phyloP scores from a whole-genome alignment of 2,113 vertebrate species.

The Burhinus bistriatus region DNA sequence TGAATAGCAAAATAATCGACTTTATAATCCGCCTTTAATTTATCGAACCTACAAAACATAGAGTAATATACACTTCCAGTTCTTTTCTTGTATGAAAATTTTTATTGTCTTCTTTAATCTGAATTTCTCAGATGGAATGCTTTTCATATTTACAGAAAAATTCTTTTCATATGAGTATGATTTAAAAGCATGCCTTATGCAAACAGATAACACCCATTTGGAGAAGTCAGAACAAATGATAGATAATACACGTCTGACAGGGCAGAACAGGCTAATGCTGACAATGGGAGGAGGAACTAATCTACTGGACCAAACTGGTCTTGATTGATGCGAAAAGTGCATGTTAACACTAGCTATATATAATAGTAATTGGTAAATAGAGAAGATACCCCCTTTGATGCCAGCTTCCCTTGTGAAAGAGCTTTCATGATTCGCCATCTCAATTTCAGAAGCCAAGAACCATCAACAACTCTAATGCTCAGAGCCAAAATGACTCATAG shows the following conservation, averaged over 20 bases:
- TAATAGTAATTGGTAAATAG: neutral
- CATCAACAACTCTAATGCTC: neutral
- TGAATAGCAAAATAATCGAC: neutral
- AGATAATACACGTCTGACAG: neutral
- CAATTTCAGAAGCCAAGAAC: neutral
- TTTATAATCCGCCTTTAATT: neutral
- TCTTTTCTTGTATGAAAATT: neutral
- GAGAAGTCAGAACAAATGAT: neutral
- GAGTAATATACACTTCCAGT: neutral
- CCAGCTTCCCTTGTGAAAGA: neutral
- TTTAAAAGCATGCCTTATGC: neutral
- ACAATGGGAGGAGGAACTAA: neutral
- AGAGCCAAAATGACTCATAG: neutral
- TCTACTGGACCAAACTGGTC: neutral
- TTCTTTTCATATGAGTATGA: neutral
- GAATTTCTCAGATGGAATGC: neutral
- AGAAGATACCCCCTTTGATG: accelerated
- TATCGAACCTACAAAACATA: neutral
- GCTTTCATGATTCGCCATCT: neutral
- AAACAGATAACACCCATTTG: neutral
- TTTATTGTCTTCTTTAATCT: neutral
- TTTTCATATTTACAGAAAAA: neutral
- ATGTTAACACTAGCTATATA: neutral
- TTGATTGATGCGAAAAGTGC: accelerated
- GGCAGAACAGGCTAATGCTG: neutral